Conservation (phyloP, 1,140 invertebrate genomes). For the Papilio machaon region DNA sequence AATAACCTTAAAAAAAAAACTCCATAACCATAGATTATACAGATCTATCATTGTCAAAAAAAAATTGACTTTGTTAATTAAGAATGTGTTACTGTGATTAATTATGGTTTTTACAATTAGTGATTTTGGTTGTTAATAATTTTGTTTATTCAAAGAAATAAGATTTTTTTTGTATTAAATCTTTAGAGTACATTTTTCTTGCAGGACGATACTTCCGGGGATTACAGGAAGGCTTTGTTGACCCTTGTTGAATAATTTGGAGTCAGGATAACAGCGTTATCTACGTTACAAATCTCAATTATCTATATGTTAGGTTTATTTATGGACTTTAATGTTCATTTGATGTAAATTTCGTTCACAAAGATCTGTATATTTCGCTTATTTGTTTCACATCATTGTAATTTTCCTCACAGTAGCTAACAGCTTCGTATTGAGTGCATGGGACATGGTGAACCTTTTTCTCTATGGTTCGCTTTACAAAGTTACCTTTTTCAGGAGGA, state of each 20-base stretch:
- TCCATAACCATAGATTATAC: constrained; percentile 31
- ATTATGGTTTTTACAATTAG: constrained; percentile 2
- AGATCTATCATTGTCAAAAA: constrained; percentile 14
- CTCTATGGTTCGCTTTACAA: constrained; percentile 61
- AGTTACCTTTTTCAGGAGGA: constrained; percentile 81
- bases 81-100: constrained; percentile 29
- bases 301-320: constrained; percentile 72
- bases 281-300: constrained; percentile 56
- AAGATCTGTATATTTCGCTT: constrained; percentile 80
- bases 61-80: not conserved
- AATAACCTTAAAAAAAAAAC: not conserved
- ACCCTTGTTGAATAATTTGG: constrained; percentile 87
- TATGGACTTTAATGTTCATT: constrained; percentile 25
- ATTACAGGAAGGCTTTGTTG: constrained; percentile 94
- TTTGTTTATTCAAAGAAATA: not conserved
- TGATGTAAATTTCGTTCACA: constrained; percentile 66
- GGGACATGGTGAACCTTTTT: constrained; percentile 53
- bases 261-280: constrained; percentile 57
- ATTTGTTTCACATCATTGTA: constrained; percentile 61
- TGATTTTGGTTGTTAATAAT: constrained; percentile 9
- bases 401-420: constrained; percentile 73
- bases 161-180: constrained; percentile 15
- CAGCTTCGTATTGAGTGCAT: constrained; percentile 64
- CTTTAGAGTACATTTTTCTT: constrained; percentile 80
- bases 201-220: constrained; percentile 94